Evolutionary conservation across 37 sponge, comb jelly and placozoan species (phyloP).

Genomic region (Crambe crambe): DNA sequence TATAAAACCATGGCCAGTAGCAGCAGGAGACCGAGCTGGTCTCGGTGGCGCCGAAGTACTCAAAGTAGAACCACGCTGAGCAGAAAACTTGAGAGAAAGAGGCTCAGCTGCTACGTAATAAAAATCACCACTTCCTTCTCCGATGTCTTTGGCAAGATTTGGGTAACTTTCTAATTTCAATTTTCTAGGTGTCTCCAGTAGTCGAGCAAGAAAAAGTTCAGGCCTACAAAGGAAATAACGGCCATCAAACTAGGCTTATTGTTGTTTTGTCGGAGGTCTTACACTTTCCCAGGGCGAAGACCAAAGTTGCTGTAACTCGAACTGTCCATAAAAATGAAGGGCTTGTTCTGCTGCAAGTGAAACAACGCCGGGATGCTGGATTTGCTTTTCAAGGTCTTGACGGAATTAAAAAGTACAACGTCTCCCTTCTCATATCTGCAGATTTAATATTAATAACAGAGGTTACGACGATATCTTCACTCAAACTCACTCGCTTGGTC

Average conservation of each 20-base stretch:
- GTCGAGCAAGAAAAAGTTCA: conserved; percentile 22
- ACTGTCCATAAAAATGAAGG: conserved; percentile 36
- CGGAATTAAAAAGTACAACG: conserved; percentile 38
- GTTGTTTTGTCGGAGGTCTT: neutral
- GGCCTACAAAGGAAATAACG: conserved; percentile 8
- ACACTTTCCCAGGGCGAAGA: conserved; percentile 18
- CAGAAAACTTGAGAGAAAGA: conserved; percentile 24
- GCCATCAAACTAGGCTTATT: too few relatives aligned
- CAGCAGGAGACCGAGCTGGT: neutral
- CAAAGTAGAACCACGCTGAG: neutral
- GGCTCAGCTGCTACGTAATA: conserved; percentile 31
- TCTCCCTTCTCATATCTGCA: conserved; percentile 45
- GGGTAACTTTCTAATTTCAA: conserved; percentile 24
- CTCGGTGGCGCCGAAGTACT: neutral
- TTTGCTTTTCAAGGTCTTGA: conserved; percentile 6
- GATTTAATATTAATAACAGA: neutral
- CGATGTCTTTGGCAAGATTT: conserved; percentile 17
- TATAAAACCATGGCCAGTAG: neutral
- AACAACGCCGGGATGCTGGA: conserved; percentile 16
- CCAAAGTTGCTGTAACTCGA: conserved; percentile 22
- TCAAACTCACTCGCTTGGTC: conserved; percentile 18
- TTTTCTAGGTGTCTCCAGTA: conserved; percentile 12
- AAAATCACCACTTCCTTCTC: conserved; percentile 15
- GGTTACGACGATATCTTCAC: neutral
- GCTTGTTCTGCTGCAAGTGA: conserved; percentile 42